Percentiles rank a stretch among this genome's conserved stretches.
Evolutionary conservation across 2,888 invertebrate species (phyloP).

Genomic region (Nomada hirtipes): DNA sequence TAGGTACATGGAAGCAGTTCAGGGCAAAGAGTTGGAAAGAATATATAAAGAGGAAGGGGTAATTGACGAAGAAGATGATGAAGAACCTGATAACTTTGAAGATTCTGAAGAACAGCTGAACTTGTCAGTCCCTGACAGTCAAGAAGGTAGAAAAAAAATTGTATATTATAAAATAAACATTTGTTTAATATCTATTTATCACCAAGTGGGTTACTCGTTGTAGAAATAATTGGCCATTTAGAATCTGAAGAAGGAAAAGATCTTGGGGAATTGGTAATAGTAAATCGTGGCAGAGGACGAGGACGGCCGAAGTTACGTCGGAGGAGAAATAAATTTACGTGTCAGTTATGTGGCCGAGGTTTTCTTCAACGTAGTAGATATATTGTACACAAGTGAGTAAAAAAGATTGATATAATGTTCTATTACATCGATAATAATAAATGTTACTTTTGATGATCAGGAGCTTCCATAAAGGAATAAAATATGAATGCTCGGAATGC

Average conservation of each 20-base stretch:
- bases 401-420: neutral
- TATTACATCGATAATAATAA: conserved; percentile 15
- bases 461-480: conserved; percentile 87
- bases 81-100: conserved; percentile 55
- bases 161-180: neutral
- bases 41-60: conserved; percentile 91
- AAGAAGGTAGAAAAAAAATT: conserved; percentile 71
- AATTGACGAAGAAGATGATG: conserved; percentile 86
- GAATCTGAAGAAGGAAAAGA: conserved; percentile 87
- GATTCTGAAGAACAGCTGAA: conserved; percentile 76
- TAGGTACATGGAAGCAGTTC: conserved; percentile 83
- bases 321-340: conserved; percentile 84
- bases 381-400: conserved; percentile 81
- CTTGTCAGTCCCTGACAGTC: conserved; percentile 73
- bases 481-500: conserved; percentile 87
- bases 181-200: conserved; percentile 7
- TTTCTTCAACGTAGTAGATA: conserved; percentile 85
- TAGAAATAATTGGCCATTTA: conserved; percentile 88
- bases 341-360: conserved; percentile 85
- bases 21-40: conserved; percentile 91
- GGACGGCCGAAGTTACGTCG: conserved; percentile 85
- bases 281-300: conserved; percentile 86
- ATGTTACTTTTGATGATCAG: conserved; percentile 65
- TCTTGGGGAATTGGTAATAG: conserved; percentile 87
- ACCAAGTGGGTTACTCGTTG: conserved; percentile 47